Evolutionary conservation across 2,113 vertebrate genomes (phyloP).

Genomic region (Pedetes capensis): DNA sequence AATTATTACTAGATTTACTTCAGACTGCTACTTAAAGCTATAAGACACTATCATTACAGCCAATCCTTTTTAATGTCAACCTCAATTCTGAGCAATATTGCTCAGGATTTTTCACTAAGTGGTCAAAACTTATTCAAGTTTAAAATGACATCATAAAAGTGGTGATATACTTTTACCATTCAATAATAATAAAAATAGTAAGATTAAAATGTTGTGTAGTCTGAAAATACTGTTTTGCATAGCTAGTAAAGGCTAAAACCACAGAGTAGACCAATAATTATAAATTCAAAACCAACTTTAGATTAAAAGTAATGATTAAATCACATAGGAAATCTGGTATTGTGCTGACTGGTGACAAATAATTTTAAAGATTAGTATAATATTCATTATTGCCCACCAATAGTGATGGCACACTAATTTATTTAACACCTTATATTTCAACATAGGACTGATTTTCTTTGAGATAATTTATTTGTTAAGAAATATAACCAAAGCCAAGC

Average conservation of each 20-base stretch:
- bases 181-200: conserved; percentile 31
- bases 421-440: background rate
- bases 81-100: conserved; percentile 68
- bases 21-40: conserved; percentile 61
- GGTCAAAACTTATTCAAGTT: conserved; percentile 56
- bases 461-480: conserved; percentile 24
- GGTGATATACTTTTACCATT: conserved; percentile 46
- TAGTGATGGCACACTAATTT: background rate
- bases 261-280: conserved; percentile 13
- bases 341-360: conserved; percentile 13
- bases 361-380: conserved; percentile 46
- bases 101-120: conserved; percentile 51
- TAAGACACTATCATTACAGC: conserved; percentile 62
- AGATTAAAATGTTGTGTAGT: conserved; percentile 18
- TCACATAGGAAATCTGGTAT: conserved; percentile 23
- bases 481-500: background rate
- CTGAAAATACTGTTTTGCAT: conserved; percentile 32
- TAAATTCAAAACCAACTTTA: conserved; percentile 50
- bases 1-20: conserved; percentile 64
- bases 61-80: conserved; percentile 62
- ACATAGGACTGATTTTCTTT: background rate
- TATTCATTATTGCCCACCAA: conserved; percentile 41
- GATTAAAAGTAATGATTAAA: conserved; percentile 49
- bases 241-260: background rate
- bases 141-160: conserved; percentile 63